Base-by-base conservation (phyloP, 2,888 invertebrate genomes). In the Chrysolina oricalcia region DNA sequence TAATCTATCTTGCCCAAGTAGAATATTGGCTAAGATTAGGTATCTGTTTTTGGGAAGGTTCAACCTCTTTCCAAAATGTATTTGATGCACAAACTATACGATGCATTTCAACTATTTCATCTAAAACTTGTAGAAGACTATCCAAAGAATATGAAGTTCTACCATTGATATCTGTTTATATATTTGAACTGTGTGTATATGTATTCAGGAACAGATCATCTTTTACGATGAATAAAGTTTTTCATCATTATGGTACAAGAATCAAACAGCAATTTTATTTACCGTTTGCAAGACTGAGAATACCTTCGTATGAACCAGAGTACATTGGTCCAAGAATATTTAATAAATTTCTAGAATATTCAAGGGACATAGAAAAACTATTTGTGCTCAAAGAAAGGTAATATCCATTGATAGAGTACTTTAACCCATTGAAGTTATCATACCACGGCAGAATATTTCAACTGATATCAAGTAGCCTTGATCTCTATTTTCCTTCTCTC, bases 261-360 rank as follows among this genome's bases (percentile, higher is more conserved):
- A 64, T 64, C 19, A 64, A 17, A 40, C 40, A 64, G 35, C 63
- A 15, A 15, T 40, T 64, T 40, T n/a, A 64, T 65, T 27, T 43
- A 43, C 65, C 65, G 4, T 43, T 65, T 13, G 46, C 65, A 21
- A 43, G 23, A 65, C 40, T 43, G 46, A 65, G 43, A 65, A 19
- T 65, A 65, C 41, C 65, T 40, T 64, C 63, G 17, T 17, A 27
- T n/a, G 35, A 35, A 35, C 63, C 63, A 9, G 63, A 64, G 40
- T 41, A 64, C 63, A 35, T 64, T 17, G 63, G 65, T 21, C 41
- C 43, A 65, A 65, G 65, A 46, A 64, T 64, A 13, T 64, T 64
- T 4, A 64, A 64, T 64, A 64, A 64, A 64, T n/a, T 40, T 40
- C 40, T 13, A 13, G 64, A 40, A 35, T 41, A 35, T 41, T n/a